Evolutionary conservation across 2,797 vertebrate species (phyloP).

Genomic region (Alosa sapidissima): DNA sequence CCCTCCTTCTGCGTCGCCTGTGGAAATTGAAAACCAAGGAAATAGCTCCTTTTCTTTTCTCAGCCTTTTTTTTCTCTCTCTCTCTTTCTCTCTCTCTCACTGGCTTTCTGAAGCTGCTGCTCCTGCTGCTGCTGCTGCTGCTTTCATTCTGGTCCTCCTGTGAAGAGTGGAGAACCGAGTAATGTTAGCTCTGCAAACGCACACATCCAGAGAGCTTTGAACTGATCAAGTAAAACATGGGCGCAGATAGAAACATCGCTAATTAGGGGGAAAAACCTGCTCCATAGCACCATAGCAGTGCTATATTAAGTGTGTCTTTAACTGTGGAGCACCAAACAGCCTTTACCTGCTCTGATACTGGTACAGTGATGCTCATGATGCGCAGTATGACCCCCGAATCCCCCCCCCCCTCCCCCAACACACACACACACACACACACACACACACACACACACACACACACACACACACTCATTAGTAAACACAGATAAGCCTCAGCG

Average conservation of each 20-base stretch:
- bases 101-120: too few relatives aligned
- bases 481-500: too few relatives aligned
- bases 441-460: too few relatives aligned
- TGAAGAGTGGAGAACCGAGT: too few relatives aligned
- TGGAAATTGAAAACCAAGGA: slow-evolving; percentile 17
- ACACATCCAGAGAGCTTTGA: not conserved
- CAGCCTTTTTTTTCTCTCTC: not conserved
- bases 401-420: too few relatives aligned
- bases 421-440: too few relatives aligned
- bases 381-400: too few relatives aligned
- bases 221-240: slow-evolving; percentile 2
- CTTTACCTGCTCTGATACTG: not conserved
- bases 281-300: not conserved
- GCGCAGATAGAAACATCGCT: not conserved
- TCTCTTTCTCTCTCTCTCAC: not conserved
- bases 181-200: not conserved
- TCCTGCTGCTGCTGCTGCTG: too few relatives aligned
- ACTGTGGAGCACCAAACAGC: not conserved
- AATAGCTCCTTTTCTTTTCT: not conserved
- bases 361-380: not conserved
- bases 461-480: too few relatives aligned
- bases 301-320: not conserved
- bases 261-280: not conserved
- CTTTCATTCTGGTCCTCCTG: too few relatives aligned
- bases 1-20: not conserved